phyloP scores from a whole-genome alignment of 2,797 vertebrate genomes.

The Diplodus sargus region DNA sequence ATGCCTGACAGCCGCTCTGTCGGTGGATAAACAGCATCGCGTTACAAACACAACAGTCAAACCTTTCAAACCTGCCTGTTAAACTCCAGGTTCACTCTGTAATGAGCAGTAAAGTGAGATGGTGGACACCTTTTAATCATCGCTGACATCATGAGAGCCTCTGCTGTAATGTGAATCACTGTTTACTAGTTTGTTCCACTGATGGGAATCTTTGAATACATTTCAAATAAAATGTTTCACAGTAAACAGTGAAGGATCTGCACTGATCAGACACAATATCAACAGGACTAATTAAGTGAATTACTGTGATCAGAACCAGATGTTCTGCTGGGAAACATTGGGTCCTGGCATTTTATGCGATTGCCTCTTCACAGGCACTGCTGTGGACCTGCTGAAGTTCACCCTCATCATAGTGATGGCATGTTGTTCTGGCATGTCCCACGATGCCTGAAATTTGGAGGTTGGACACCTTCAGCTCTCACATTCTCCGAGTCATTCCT shows the following conservation, averaged over 20 bases:
- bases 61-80: background rate
- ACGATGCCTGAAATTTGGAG: too few relatives aligned
- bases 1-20: constrained; percentile 20
- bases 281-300: too few relatives aligned
- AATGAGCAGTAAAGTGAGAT: background rate
- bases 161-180: background rate
- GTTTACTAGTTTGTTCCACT: background rate
- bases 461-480: too few relatives aligned
- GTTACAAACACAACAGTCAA: background rate
- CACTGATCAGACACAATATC: too few relatives aligned
- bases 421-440: too few relatives aligned
- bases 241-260: background rate
- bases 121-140: background rate
- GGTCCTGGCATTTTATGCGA: too few relatives aligned
- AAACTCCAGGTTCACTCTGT: background rate
- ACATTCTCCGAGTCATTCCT: too few relatives aligned
- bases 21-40: constrained; percentile 14
- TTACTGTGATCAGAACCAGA: too few relatives aligned
- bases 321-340: too few relatives aligned
- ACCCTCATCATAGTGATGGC: too few relatives aligned
- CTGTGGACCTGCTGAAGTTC: background rate
- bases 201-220: background rate
- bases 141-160: background rate
- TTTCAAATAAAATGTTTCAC: background rate
- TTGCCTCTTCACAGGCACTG: too few relatives aligned